phyloP scores from a whole-genome alignment of 64 coral and sea anemone genomes.

The Pocillopora damicornis region DNA sequence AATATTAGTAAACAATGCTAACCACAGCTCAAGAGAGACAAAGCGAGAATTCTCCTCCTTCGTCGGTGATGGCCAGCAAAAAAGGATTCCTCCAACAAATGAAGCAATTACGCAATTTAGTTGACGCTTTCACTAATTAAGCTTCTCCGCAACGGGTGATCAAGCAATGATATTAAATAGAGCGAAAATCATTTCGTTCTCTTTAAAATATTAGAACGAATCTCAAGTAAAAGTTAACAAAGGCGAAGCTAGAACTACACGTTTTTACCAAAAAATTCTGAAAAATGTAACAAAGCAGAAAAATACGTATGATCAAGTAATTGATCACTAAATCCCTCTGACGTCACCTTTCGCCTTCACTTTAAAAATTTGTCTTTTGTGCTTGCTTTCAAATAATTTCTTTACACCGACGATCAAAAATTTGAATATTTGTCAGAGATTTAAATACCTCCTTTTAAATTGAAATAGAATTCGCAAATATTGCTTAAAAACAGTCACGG shows the following conservation, averaged over 20 bases:
- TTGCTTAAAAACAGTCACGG: background rate
- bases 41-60: background rate
- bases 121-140: conserved; percentile 31
- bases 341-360: conserved; percentile 8
- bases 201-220: background rate
- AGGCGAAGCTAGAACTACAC: background rate
- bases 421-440: background rate
- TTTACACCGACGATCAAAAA: background rate
- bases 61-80: too few relatives aligned
- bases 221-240: background rate
- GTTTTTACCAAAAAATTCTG: background rate
- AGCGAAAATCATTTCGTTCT: background rate
- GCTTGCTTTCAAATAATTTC: background rate
- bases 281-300: background rate
- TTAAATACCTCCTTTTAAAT: background rate
- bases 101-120: conserved; percentile 23
- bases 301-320: background rate
- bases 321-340: background rate
- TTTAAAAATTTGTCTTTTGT: background rate
- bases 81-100: conserved; percentile 13
- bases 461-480: background rate
- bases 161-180: conserved; percentile 15
- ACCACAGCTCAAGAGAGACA: conserved; percentile 14
- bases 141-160: conserved; percentile 2
- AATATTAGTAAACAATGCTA: background rate